These are phyloP conservation scores for Liasis olivaceus DNA, from an alignment of 2,797 vertebrate species.

Conservation along the genomic window DNA sequence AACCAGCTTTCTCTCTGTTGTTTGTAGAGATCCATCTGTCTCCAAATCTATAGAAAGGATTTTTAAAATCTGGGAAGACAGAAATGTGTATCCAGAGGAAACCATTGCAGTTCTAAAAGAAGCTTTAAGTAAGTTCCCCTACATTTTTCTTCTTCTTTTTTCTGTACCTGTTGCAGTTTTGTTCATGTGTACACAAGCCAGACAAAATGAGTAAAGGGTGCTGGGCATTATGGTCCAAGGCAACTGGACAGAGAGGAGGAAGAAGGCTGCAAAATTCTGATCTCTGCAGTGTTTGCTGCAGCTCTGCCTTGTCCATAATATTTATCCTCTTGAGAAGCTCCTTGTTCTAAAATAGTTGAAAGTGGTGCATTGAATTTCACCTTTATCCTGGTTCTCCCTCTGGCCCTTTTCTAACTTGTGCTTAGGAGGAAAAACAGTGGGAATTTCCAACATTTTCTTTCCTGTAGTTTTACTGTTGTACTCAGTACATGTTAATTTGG, in stretches of 20 bases:
- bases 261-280: background rate
- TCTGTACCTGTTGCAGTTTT: background rate
- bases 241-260: background rate
- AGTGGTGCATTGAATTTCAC: background rate
- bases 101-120: conserved; percentile 86
- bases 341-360: background rate
- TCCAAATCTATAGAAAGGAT: conserved; percentile 93
- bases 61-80: conserved; percentile 96
- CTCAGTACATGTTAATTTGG: no score
- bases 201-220: background rate
- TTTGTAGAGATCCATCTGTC: conserved; percentile 88
- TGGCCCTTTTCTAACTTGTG: background rate
- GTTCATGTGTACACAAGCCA: background rate
- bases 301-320: background rate
- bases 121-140: conserved; percentile 78
- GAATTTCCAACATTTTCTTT: no score
- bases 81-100: conserved; percentile 93
- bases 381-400: background rate
- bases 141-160: background rate
- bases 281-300: background rate
- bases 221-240: background rate
- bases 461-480: background rate
- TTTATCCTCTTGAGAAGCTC: background rate
- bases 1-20: background rate
- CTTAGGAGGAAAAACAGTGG: no score